Evolutionary conservation across 2,113 vertebrate genomes (phyloP).

Genomic region (Gymnobelideus leadbeateri): DNA sequence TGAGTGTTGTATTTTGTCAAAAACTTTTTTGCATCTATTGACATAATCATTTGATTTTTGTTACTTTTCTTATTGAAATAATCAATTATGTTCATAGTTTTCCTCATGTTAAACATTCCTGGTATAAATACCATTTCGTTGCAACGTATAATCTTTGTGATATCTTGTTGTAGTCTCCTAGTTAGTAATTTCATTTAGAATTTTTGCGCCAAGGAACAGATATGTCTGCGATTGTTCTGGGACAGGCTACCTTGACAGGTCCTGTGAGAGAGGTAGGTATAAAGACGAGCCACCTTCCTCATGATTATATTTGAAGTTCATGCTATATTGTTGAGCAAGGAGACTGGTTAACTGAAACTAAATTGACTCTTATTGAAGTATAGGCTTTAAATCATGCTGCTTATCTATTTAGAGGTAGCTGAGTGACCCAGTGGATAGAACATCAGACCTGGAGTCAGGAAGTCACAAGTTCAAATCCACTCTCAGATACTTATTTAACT

Average conservation of each 20-base stretch:
- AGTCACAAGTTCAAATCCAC: neutral
- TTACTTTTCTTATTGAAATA: neutral
- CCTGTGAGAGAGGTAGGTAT: conserved; percentile 95
- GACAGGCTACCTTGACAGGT: conserved; percentile 95
- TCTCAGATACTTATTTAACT: neutral
- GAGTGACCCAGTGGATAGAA: neutral
- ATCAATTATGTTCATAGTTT: neutral
- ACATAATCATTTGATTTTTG: neutral
- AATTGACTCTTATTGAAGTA: neutral
- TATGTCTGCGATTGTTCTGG: conserved; percentile 98
- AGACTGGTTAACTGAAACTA: neutral
- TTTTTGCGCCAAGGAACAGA: conserved; percentile 88
- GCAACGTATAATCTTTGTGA: neutral
- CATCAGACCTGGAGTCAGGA: neutral
- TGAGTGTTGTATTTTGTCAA: neutral
- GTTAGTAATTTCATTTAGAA: neutral
- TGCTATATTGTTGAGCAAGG: neutral
- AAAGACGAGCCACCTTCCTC: neutral
- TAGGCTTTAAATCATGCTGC: neutral
- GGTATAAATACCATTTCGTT: neutral
- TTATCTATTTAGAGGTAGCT: neutral
- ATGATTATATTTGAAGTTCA: neutral
- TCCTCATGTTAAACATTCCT: neutral
- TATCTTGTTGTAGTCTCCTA: neutral
- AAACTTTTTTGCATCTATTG: neutral